Evolutionary conservation across 2,797 vertebrate species (phyloP).

Genomic region (Acestrorhynchus altus): DNA sequence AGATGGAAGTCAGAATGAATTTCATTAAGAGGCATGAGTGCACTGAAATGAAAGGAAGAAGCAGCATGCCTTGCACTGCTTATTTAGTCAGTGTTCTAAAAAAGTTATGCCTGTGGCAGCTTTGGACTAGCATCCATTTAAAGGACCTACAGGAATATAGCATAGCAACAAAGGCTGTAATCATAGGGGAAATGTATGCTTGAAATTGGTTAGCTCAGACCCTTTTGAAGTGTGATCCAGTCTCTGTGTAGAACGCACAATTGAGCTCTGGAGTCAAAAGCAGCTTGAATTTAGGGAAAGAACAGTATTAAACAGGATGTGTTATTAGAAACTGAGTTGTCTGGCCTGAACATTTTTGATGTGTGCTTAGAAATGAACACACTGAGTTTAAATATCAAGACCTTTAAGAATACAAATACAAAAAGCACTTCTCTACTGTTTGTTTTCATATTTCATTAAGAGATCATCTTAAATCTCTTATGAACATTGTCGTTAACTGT

Average conservation of each 20-base stretch:
- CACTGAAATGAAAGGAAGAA: not conserved
- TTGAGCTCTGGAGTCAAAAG: conserved; percentile 8
- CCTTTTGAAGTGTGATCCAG: conserved; percentile 12
- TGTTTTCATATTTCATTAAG: not conserved
- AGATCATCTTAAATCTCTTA: too few species aligned
- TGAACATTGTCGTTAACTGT: too few species aligned
- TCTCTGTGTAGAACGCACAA: conserved; percentile 20
- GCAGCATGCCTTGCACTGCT: not conserved
- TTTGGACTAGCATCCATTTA: conserved; percentile 12
- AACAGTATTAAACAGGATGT: conserved; percentile 4
- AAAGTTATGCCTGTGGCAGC: conserved; percentile 6
- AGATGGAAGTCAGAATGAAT: not conserved
- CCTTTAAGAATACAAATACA: not conserved
- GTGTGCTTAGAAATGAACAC: not conserved
- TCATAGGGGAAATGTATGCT: conserved; percentile 28
- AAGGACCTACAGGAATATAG: conserved; percentile 21
- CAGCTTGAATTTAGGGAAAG: conserved; percentile 3
- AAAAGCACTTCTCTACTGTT: not conserved
- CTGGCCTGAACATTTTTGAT: not conserved
- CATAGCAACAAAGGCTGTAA: conserved; percentile 31
- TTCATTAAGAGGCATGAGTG: not conserved
- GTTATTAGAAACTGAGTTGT: not conserved
- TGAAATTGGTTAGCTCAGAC: conserved; percentile 69
- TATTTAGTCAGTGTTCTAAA: conserved; percentile 16
- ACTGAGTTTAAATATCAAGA: not conserved